Conservation (phyloP, 2,113 vertebrate species). For the Ailurus styani region DNA sequence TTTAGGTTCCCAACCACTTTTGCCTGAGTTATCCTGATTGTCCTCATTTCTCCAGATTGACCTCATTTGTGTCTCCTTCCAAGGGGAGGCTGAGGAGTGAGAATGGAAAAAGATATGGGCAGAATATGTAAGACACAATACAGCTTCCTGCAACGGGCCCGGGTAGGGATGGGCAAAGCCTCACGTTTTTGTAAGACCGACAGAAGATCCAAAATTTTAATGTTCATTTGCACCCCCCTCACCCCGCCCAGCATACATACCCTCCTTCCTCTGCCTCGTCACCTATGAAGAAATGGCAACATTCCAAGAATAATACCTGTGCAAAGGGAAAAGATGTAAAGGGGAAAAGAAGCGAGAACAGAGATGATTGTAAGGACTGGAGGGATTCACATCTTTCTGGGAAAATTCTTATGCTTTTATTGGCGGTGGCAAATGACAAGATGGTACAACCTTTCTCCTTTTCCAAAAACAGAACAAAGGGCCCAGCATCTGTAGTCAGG, state of each 20-base stretch:
- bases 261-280: background rate
- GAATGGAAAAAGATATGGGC: background rate
- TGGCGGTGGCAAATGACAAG: slow-evolving; percentile 61
- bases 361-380: background rate
- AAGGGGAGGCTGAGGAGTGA: background rate
- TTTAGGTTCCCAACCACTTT: background rate
- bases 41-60: background rate
- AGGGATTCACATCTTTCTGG: slow-evolving; percentile 27
- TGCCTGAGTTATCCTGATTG: background rate
- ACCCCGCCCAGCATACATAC: background rate
- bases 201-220: background rate
- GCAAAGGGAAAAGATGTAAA: background rate
- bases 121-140: background rate
- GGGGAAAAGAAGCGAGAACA: background rate
- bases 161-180: background rate
- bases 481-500: slow-evolving; percentile 43
- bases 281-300: slow-evolving; percentile 4
- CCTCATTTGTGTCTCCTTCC: slow-evolving; percentile 20
- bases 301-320: slow-evolving; percentile 10
- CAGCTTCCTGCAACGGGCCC: background rate
- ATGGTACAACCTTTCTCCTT: slow-evolving; percentile 78
- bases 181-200: background rate
- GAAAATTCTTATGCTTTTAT: background rate
- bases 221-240: background rate
- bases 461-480: slow-evolving; percentile 37